Base-by-base conservation (phyloP, 92 coral and sea anemone genomes). In the Phymanthus crucifer region DNA sequence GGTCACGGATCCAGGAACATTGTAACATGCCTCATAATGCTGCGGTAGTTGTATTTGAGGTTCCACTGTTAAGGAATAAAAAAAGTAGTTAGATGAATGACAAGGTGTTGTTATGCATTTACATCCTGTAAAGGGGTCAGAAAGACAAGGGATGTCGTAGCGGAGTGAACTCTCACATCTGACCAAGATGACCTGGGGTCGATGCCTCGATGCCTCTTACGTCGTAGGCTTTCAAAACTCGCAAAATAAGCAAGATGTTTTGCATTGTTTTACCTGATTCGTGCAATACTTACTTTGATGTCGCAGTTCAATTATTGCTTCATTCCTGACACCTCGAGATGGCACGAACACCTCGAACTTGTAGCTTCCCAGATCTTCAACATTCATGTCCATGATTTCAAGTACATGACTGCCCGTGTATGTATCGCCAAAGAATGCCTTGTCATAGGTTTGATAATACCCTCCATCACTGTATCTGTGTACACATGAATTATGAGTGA, bases 281-380 rank as follows among this genome's bases (percentile, higher is more conserved):
- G 23, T 27, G 34, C 57, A 56, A 34, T 27, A 40, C 80, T 64
- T 75, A 87, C 93, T 89, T 73, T 85, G 81, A 58, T 90, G 93
- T 10, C 89, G 83, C 19, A 94, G 84, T 67, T 86, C 91, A 19
- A 92, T 92, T 6, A 80, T 80, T 7, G 93, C 93, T 40, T 89
- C 93, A 74, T 76, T 89, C 72, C 75, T 64, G 17, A 84, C 88
- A 0, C 56, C 61, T 24, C 88, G 68, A 8, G 78, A 67, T 6
- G 85, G 89, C 68, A 86, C 81, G 24, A 11, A 23, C 56, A 92
- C 86, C 18, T 74, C 80, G 73, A 92, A 74, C 75, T 85, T 92
- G 91, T 92, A 92, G 17, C 91, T 83, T 4, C 97, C 97, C 33
- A 89, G 61, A 71, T 92, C 97, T 36, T 76, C n/a, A n/a, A n/a